Percentiles rank a stretch among this genome's conserved stretches.
phyloP scores from a whole-genome alignment of 2,888 invertebrate genomes.

The Hypomecis atomaria region DNA sequence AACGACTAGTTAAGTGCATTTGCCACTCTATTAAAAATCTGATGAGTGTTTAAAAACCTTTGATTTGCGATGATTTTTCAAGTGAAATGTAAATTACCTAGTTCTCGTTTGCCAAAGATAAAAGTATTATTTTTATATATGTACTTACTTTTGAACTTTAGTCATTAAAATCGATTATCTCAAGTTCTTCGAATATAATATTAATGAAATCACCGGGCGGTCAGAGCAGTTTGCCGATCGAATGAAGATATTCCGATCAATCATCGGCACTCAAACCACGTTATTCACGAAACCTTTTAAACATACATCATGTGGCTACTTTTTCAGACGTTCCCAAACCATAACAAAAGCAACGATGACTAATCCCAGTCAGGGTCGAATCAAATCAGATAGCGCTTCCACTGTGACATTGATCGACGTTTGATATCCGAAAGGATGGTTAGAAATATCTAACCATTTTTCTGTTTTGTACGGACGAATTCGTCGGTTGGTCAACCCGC shows the following conservation, averaged over 20 bases:
- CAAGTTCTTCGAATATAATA: constrained; percentile 22
- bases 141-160: neutral
- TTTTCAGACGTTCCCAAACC: constrained; percentile 51
- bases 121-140: neutral
- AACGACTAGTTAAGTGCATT: no score
- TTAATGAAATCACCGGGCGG: constrained; percentile 40
- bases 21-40: no score
- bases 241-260: constrained; percentile 42
- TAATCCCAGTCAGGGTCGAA: constrained; percentile 67
- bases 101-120: neutral
- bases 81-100: no score
- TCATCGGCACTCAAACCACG: constrained; percentile 38
- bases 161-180: neutral
- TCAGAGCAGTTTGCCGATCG: constrained; percentile 28
- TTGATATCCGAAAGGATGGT: constrained; percentile 68
- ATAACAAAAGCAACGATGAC: constrained; percentile 69
- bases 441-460: constrained; percentile 53
- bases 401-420: constrained; percentile 79
- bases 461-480: constrained; percentile 56
- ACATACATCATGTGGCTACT: constrained; percentile 48
- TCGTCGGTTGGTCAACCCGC: constrained; percentile 60
- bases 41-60: no score
- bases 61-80: no score
- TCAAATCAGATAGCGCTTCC: constrained; percentile 66
- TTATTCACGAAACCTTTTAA: constrained; percentile 38